phyloP scores from a whole-genome alignment of 2,113 vertebrate genomes.

The Tichodroma muraria region DNA sequence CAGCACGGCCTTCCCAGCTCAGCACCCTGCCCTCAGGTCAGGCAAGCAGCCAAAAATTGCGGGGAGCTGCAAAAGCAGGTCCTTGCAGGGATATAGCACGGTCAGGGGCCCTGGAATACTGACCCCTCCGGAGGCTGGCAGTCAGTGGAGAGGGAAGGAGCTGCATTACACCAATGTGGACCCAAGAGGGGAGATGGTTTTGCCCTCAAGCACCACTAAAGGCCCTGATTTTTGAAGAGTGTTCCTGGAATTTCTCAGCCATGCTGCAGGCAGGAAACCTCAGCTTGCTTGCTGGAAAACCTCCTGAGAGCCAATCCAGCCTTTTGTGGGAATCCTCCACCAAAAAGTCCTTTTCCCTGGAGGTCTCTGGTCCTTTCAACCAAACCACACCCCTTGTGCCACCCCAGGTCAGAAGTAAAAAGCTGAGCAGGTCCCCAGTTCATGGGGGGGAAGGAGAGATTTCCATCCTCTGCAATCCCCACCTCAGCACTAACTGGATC shows the following conservation, averaged over 20 bases:
- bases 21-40: not conserved
- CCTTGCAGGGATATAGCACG: not conserved
- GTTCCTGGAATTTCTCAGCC: not conserved
- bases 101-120: not conserved
- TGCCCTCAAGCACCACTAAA: not conserved
- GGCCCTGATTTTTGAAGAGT: not conserved
- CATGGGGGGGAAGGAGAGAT: not conserved
- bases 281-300: not conserved
- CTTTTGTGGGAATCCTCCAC: not conserved
- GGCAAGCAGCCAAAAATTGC: fast-evolving
- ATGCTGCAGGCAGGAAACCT: not conserved
- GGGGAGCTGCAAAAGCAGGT: not conserved
- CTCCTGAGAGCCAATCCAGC: not conserved
- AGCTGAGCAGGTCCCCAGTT: not conserved
- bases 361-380: not conserved
- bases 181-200: not conserved
- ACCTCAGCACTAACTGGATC: not conserved
- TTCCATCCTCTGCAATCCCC: not conserved
- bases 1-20: not conserved
- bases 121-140: not conserved
- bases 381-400: not conserved
- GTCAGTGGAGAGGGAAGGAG: not conserved
- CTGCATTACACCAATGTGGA: too few relatives aligned
- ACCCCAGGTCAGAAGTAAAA: not conserved
- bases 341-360: not conserved